Conservation (phyloP, 2,888 invertebrate species). For the Platerodrilus igneus region DNA sequence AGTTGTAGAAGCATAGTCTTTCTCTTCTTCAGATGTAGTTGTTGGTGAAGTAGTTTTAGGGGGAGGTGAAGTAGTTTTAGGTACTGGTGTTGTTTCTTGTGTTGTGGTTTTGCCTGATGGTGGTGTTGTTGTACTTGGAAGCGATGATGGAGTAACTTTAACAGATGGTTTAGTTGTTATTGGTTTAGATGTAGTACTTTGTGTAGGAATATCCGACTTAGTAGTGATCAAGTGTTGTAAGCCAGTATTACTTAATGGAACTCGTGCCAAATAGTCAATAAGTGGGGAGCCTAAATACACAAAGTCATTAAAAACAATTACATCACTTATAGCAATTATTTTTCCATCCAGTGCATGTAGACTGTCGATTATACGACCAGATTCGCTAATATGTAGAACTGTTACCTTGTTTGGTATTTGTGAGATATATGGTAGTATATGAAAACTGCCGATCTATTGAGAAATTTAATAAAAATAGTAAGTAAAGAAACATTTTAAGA, state of each 20-base stretch:
- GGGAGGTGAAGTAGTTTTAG: constrained; percentile 2
- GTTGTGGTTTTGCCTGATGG: background rate
- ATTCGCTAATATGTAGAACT: constrained; percentile 63
- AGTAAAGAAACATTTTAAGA: constrained; percentile 24
- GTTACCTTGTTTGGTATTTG: no score
- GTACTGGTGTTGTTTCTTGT: constrained; percentile 1
- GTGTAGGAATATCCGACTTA: constrained; percentile 11
- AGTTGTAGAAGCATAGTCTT: no score
- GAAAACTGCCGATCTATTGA: constrained; percentile 68
- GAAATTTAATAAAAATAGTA: no score
- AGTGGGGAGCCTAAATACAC: constrained; percentile 67
- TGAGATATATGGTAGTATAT: constrained; percentile 43
- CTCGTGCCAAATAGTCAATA: constrained; percentile 60
- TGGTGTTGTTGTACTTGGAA: constrained; percentile 29
- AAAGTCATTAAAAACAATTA: constrained; percentile 59
- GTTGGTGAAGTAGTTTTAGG: constrained; percentile 1
- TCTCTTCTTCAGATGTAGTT: no score
- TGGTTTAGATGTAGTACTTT: constrained; percentile 29
- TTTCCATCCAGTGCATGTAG: constrained; percentile 60
- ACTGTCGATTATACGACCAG: constrained; percentile 66
- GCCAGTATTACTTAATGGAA: constrained; percentile 55
- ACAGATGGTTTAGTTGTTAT: constrained; percentile 30
- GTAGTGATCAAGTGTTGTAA: constrained; percentile 34
- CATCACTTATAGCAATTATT: constrained; percentile 58
- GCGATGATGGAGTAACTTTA: constrained; percentile 24